These are phyloP conservation scores for Drosophila atripex DNA, from an alignment of 2,888 invertebrate species.

Conservation along the genomic window DNA sequence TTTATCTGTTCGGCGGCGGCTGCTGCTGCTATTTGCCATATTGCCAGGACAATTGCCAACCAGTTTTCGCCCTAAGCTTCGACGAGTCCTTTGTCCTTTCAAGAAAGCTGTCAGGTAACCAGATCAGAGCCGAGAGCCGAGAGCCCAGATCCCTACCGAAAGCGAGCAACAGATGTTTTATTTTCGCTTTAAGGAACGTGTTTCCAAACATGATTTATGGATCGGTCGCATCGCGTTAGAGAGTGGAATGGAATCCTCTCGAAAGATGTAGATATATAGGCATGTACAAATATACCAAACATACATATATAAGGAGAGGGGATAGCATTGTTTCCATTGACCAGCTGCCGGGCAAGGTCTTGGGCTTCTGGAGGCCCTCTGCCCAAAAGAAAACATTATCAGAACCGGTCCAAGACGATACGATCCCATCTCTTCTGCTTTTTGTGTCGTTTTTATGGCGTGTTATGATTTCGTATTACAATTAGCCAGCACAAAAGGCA, in stretches of 20 bases:
- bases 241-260: constrained; percentile 33
- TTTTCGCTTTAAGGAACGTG: constrained; percentile 60
- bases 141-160: constrained; percentile 10
- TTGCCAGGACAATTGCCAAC: constrained; percentile 57
- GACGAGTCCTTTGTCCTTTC: constrained; percentile 55
- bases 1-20: constrained; percentile 49
- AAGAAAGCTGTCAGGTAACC: constrained; percentile 58
- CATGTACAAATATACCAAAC: background rate
- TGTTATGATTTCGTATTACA: constrained; percentile 76
- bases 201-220: constrained; percentile 76
- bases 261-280: constrained; percentile 5
- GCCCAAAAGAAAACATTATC: constrained; percentile 10
- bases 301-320: constrained; percentile 21
- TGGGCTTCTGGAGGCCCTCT: constrained; percentile 26
- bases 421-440: constrained; percentile 21
- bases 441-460: constrained; percentile 74
- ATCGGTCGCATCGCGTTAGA: constrained; percentile 60
- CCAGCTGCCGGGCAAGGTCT: constrained; percentile 64
- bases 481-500: constrained; percentile 75
- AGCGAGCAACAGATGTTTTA: constrained; percentile 62
- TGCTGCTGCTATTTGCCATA: constrained; percentile 36
- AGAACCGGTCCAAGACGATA: constrained; percentile 65
- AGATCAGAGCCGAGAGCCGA: constrained; percentile 21
- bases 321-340: constrained; percentile 69
- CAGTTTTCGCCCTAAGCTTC: constrained; percentile 75